phyloP scores from a whole-genome alignment of 2,113 vertebrate species.

The Lutjanus erythropterus region DNA sequence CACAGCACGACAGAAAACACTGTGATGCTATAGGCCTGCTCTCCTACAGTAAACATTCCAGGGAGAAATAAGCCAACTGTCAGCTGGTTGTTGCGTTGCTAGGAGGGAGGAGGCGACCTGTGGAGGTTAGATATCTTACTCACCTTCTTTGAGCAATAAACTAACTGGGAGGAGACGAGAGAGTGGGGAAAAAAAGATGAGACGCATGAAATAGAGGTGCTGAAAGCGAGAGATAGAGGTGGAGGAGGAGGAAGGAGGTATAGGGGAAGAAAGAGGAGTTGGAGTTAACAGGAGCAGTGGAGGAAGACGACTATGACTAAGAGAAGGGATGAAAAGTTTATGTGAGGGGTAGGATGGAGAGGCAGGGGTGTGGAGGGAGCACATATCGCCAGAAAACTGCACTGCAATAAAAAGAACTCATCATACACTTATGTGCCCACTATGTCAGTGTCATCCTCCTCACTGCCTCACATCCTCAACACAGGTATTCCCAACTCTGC shows the following conservation, averaged over 20 bases:
- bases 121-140: conserved; percentile 64
- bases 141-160: conserved; percentile 61
- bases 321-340: conserved; percentile 52
- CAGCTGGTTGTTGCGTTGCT: conserved; percentile 56
- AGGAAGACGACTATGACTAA: conserved; percentile 66
- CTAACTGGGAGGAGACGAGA: conserved; percentile 38
- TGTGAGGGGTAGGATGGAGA: conserved; percentile 34
- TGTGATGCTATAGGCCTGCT: conserved; percentile 10
- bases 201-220: conserved; percentile 55
- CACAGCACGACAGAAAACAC: conserved; percentile 47
- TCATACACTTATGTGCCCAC: conserved; percentile 40
- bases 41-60: conserved; percentile 59
- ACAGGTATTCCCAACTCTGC: neutral
- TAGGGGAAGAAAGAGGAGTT: conserved; percentile 23
- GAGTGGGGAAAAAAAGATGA: conserved; percentile 15
- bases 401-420: conserved; percentile 50
- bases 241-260: conserved; percentile 24
- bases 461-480: conserved; percentile 5
- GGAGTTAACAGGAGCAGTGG: conserved; percentile 43
- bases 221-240: conserved; percentile 36
- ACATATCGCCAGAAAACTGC: conserved; percentile 28
- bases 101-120: conserved; percentile 42
- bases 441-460: conserved; percentile 53
- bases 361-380: conserved; percentile 29
- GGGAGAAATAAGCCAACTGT: conserved; percentile 65